phyloP scores from a whole-genome alignment of 2,797 vertebrate species.

The Synanceia verrucosa region DNA sequence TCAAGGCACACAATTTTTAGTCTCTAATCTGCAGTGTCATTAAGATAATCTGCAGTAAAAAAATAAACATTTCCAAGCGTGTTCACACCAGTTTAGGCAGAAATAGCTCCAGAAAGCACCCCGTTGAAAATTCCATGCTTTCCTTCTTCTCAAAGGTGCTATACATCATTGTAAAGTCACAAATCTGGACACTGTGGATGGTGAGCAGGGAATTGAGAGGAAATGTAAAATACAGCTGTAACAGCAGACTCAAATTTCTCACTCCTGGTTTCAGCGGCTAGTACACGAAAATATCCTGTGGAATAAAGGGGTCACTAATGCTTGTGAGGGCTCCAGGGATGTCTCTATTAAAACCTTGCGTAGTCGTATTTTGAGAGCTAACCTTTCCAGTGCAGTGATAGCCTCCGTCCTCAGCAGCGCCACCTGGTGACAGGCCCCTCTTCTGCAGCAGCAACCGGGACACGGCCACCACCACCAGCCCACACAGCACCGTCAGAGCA shows the following conservation, averaged over 20 bases:
- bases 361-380: too few relatives aligned
- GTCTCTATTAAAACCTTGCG: slow-evolving; percentile 16
- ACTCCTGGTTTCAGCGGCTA: slow-evolving; percentile 23
- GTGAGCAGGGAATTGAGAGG: slow-evolving; percentile 61
- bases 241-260: slow-evolving; percentile 36
- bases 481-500: slow-evolving; percentile 91
- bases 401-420: slow-evolving; percentile 74
- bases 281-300: slow-evolving; percentile 22
- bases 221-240: slow-evolving; percentile 76
- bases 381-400: slow-evolving; percentile 89
- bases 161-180: slow-evolving; percentile 51
- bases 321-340: neutral
- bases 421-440: slow-evolving; percentile 77
- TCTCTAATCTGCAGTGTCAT: neutral
- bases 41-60: slow-evolving; percentile 1
- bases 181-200: slow-evolving; percentile 48
- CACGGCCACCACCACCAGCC: slow-evolving; percentile 90
- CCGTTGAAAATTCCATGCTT: slow-evolving; percentile 26
- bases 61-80: neutral
- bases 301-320: neutral
- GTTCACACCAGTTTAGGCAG: neutral
- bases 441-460: slow-evolving; percentile 88
- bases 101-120: neutral
- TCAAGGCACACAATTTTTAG: neutral
- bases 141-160: slow-evolving; percentile 45